These are phyloP conservation scores for Cyclophora albipunctata DNA, from an alignment of 2,888 invertebrate genomes.

Conservation along the genomic window DNA sequence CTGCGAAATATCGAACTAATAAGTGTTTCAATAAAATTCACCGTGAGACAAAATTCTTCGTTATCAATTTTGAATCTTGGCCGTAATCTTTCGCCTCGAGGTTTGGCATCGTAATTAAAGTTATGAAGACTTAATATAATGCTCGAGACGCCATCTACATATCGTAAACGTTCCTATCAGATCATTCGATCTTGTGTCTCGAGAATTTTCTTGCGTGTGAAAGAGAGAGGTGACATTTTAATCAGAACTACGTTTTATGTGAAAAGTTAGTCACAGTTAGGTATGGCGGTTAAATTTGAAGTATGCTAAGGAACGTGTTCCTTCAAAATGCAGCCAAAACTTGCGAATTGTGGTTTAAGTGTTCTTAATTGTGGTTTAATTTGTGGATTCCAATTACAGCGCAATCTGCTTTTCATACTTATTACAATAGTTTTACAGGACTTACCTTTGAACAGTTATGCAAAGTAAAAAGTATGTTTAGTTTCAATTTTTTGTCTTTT, in stretches of 20 bases:
- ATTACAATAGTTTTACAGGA: too few relatives aligned
- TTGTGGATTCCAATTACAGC: too few relatives aligned
- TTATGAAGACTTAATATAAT: conserved; percentile 35
- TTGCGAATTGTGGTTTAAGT: too few relatives aligned
- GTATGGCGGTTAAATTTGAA: too few relatives aligned
- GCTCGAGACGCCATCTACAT: conserved; percentile 23
- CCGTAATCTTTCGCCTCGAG: conserved; percentile 15
- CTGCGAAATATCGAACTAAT: conserved; percentile 7
- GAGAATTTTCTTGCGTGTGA: conserved; percentile 7
- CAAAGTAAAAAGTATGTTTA: too few relatives aligned
- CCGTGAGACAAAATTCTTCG: conserved; percentile 16
- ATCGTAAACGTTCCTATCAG: conserved; percentile 20
- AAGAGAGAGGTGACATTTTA: conserved; percentile 11
- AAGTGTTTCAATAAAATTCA: conserved; percentile 15
- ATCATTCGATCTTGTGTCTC: conserved; percentile 15
- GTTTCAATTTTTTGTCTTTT: too few relatives aligned
- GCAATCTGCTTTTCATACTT: too few relatives aligned
- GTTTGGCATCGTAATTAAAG: conserved; percentile 26
- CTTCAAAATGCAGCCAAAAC: too few relatives aligned
- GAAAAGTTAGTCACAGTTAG: too few relatives aligned
- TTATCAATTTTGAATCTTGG: conserved; percentile 21
- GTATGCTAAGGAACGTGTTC: too few relatives aligned
- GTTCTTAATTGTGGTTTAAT: too few relatives aligned
- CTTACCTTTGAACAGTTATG: too few relatives aligned
- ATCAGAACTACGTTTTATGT: conserved; percentile 11